Evolutionary conservation across 2,113 vertebrate species (phyloP), one percentile per base, ranked within the genome.

Genomic region (Phaetusa simplex): DNA sequence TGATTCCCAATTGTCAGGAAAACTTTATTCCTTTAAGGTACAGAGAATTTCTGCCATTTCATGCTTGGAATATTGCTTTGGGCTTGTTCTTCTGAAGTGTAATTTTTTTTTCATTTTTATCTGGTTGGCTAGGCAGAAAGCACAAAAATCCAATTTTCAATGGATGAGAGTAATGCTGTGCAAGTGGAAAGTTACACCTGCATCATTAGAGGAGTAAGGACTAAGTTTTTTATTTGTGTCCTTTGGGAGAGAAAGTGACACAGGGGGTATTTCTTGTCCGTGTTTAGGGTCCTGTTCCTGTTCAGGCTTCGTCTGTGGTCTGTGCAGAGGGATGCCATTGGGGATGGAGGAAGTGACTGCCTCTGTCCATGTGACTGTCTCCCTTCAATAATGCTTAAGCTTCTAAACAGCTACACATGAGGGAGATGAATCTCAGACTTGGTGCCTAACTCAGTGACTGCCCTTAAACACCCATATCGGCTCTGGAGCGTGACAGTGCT

Each of bases 21-120:
- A 92, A 94, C 14, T 52, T 62, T 50, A 49, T 76, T 69, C n/a
- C 59, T 88, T 66, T 88, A 88, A 73, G 88, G 29, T 80, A 73
- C 8, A 30, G 62, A 83, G 42, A 83, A 80, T 64, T 94, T 94
- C 27, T 93, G 27, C 66, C 62, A 94, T 96, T 96, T 95, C 72
- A 83, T 80, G 85, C 79, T 91, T 93, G 32, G 29, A 88, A 81
- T 90, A 81, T 88, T 96, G 76, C 92, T 96, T 83, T 86, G 64
- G 59, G 92, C 90, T 90, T 94, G 22, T 81, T 94, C 73, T 85
- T 96, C 74, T 93, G 85, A 93, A 94, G 64, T 93, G 27, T 79
- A 45, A 36, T 65, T 6, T 92, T 70, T 83, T 67, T 66, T 49
- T 34, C 5, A 61, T 77, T 92, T 88, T 95, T 86, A 66, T 90